Base-by-base conservation (phyloP, 2,797 vertebrate species). In the Xiphorhynchus erythropygius region DNA sequence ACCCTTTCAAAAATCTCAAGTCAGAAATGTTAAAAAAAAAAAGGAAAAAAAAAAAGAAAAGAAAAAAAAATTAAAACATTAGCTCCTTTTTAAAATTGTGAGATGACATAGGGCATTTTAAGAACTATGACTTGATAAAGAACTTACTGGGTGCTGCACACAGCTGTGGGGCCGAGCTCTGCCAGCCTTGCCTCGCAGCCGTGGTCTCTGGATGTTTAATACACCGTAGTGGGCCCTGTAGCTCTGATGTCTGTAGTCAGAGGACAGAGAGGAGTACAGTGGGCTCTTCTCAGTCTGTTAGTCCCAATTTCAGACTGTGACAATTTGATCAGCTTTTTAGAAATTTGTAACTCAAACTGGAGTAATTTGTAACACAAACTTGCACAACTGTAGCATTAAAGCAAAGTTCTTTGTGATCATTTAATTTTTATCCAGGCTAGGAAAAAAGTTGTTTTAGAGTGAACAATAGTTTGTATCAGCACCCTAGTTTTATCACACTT, bases 401-500 rank as follows among this genome's bases (percentile, higher is more conserved):
- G 55, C 49, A 41, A 79, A 70, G 46, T 67, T 74, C 23, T 82
- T 78, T 65, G 35, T 73, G 57, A 60, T n/a, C 21, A 37, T 62
- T 87, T 80, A 69, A 63, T 80, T 91, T 94, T 81, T 37, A 52
- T 46, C 52, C n/a, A 69, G 55, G 27, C 23, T 53, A 32, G 23
- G n/a, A 9, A 5, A 37, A 63, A 69, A 67, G 11, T 18, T 46
- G 15, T 55, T 83, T 30, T 13, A 41, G 35, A 17, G 13, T 81
- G 39, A 83, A 52, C 14, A 81, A 30, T 28, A 32, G 22, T 75
- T 88, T 78, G 33, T 27, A 67, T 71, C 42, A 52, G 65, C 55
- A 35, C 27, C 25, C 24, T 44, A 27, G 46, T 84, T 93, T 89
- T 90, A 89, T 84, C 59, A 37, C 24, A 21, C 32, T 79, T 89